Evolutionary conservation across 2,113 vertebrate species (phyloP), one percentile per base, ranked within the genome.

Genomic region (Petromus typicus): DNA sequence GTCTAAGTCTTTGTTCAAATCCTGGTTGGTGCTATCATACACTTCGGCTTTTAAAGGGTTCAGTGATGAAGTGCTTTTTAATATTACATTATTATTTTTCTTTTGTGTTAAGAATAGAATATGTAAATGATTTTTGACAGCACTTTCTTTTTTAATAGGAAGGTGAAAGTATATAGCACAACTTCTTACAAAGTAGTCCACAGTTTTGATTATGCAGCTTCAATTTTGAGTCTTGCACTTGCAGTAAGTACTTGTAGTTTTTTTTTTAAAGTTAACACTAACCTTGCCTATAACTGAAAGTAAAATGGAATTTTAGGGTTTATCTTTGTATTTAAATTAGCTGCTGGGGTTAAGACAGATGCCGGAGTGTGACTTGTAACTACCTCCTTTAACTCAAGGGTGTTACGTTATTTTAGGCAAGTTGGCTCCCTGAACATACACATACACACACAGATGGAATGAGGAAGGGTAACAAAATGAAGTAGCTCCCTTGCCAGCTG

Each of bases 81-180:
- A 66, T 56, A 64, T 89, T 79, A 61, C 23, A 76, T 93, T 5
- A 45, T 51, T 59, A 6, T 78, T 94, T 93, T 93, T 75, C 75
- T 56, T 51, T 57, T 13, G 4, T 80, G 48, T 80, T 56, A 57
- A 57, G 86, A 87, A 89, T 25, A 63, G 23, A 48, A 86, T 59
- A 11, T 82, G 32, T 27, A 67, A 79, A 63, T 95, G 40, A 79
- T 81, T 83, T 97, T n/a, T 97, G 84, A 95, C 83, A 2, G 59
- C 73, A 12, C 25, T 94, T 89, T 61, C 97, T 0, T 95, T 95
- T 69, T 95, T 1, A 96, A 13, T 96, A 99, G 99, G 98, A 99
- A 99, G 61, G 99, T 99, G 67, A 99, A 99, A 97, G 98, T 99
- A 34, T 99, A 99, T 96, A 99, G 99, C 97, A 99, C 99, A 56